Conservation (phyloP, 1,140 invertebrate species). For the Drosophila miranda region DNA sequence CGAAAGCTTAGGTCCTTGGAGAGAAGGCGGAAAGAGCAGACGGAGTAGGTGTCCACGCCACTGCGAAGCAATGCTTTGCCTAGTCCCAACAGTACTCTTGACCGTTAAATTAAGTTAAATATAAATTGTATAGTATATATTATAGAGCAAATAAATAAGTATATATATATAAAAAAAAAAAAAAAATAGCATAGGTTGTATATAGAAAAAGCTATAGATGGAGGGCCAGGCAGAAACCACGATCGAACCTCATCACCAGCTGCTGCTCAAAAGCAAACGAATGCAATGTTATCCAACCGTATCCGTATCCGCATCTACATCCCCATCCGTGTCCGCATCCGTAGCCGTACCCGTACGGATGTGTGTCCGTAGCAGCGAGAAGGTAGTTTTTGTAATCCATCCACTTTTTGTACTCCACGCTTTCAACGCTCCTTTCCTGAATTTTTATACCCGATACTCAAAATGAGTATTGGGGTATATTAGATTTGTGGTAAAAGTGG, state of each 20-base stretch:
- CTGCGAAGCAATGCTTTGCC: too few species aligned
- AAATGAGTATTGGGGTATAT: too few species aligned
- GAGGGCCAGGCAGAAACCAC: constrained; percentile 10
- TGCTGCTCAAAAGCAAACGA: constrained; percentile 16
- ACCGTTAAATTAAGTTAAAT: too few species aligned
- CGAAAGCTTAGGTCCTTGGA: too few species aligned
- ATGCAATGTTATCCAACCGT: constrained; percentile 14
- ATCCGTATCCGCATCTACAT: constrained; percentile 33
- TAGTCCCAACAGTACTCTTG: too few species aligned
- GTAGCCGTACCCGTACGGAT: constrained; percentile 34
- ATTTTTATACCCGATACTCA: too few species aligned
- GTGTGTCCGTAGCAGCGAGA: constrained; percentile 55
- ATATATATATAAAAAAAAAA: too few species aligned
- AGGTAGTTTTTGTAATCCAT: constrained; percentile 57
- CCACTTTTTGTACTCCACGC: constrained; percentile 41
- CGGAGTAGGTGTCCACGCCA: too few species aligned
- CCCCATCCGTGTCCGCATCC: constrained; percentile 32
- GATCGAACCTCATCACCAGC: constrained; percentile 32
- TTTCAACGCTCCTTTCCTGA: constrained; percentile 41
- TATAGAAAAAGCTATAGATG: constrained; percentile 25
- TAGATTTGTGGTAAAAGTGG: too few species aligned
- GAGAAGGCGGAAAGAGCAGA: too few species aligned
- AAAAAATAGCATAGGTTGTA: constrained; percentile 47
- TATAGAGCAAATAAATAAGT: too few species aligned
- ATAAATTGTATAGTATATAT: too few species aligned